Percentiles rank a stretch among this genome's conserved stretches.
Conservation (phyloP, 2,113 vertebrate species). For the Saccopteryx bilineata region DNA sequence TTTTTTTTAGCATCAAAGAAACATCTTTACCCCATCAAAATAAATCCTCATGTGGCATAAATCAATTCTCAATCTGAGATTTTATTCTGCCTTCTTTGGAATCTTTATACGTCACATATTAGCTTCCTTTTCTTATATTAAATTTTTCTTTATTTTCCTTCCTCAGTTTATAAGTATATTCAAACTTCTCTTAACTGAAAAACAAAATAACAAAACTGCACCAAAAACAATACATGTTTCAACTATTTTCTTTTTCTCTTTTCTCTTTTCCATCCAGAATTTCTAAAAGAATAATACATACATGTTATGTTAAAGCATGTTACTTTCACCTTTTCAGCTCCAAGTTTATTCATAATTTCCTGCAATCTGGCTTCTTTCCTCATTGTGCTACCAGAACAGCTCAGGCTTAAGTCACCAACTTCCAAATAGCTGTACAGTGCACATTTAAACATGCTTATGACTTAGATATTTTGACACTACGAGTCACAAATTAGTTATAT, state of each 20-base stretch:
- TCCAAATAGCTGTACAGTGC: background rate
- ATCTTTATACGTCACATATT: background rate
- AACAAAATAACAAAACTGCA: background rate
- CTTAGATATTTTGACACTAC: background rate
- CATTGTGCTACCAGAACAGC: background rate
- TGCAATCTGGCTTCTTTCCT: background rate
- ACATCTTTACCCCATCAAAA: constrained; percentile 7
- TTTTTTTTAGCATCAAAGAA: background rate
- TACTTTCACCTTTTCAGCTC: background rate
- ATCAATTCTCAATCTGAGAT: background rate
- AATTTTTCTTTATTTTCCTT: background rate
- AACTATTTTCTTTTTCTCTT: background rate
- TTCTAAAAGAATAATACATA: background rate
- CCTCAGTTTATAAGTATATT: background rate
- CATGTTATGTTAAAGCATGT: background rate
- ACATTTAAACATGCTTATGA: background rate
- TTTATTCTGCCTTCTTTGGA: background rate
- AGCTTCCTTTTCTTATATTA: constrained; percentile 42
- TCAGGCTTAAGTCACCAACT: background rate
- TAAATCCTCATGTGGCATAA: background rate
- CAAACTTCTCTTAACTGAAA: background rate
- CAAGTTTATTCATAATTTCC: background rate
- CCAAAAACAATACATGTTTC: background rate
- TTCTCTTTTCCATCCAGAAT: background rate
- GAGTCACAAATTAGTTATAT: background rate